Base-by-base conservation (phyloP, 2,797 vertebrate species). In the Kryptopterus vitreolus region DNA sequence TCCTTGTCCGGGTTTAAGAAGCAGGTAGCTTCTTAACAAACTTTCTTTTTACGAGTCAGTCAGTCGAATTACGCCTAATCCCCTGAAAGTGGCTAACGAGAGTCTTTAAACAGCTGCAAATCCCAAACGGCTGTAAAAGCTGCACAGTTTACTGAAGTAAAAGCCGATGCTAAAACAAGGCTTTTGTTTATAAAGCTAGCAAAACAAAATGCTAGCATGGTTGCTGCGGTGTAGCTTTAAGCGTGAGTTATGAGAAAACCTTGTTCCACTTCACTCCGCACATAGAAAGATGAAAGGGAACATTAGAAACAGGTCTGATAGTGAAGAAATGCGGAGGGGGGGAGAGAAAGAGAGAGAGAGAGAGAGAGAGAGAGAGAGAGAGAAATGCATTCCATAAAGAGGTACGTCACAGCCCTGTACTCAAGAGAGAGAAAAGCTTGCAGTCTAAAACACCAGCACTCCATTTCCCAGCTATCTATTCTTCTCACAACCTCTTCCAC, bases 381-480 rank as follows among this genome's bases (percentile, higher is more conserved):
- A 76, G 73, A 62, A 2, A 12, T 33, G 59, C 74, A 79, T 79
- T 79, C 78, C 78, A 26, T 22, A 55, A 16, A 63, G 57, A 62
- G 57, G 78, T 79, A 79, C 29, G 69, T 79, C 78, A 79, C 15
- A 33, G 15, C 31, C 65, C 46, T 78, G 63, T 10, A 13, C 74
- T 38, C 24, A 31, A 29, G 35, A 35, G 70, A 83, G 81, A 86
- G 88, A 91, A 91, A 92, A 91, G 91, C 90, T 90, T 92, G 91
- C 91, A 82, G 85, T 88, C 71, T 74, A 82, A 69, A 90, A 90
- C 88, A 85, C 82, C 79, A 77, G n/a, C 24, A 24, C 22, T 48
- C n/a, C 46, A 31, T 53, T 76, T 78, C 15, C 1, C 76, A n/a
- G 4, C 24, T 7, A 11, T 50, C 50, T 12, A 24, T 43, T 29